These are phyloP conservation scores for Quiscalus mexicanus DNA, from an alignment of 2,113 vertebrate species.

Conservation along the genomic window DNA sequence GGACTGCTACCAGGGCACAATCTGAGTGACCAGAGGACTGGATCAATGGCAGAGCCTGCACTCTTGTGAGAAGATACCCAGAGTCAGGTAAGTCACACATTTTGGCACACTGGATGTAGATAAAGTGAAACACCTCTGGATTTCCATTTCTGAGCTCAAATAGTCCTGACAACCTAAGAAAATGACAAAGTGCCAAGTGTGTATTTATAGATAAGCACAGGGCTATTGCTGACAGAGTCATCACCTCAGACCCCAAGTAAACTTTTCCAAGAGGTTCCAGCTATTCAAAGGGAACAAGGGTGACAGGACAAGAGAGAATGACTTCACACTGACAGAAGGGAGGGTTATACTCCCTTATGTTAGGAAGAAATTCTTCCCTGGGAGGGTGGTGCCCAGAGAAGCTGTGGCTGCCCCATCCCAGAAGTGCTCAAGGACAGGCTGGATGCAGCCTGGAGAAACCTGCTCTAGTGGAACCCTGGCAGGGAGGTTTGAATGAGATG, in stretches of 20 bases:
- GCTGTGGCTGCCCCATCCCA: neutral
- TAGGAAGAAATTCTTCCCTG: neutral
- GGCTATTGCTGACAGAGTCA: neutral
- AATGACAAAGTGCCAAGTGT: neutral
- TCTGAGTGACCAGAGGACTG: too few relatives aligned
- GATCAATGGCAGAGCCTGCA: neutral
- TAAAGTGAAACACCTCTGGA: neutral
- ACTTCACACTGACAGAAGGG: neutral
- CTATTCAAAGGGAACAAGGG: too few relatives aligned
- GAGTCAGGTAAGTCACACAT: neutral
- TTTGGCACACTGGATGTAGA: rapidly evolving
- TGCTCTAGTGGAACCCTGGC: rapidly evolving
- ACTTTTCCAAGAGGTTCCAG: neutral
- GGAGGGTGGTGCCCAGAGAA: neutral
- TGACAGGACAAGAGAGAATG: too few relatives aligned
- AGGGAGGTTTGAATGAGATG: neutral
- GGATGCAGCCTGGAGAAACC: neutral
- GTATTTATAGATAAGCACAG: neutral
- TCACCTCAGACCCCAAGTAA: neutral
- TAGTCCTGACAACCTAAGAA: neutral
- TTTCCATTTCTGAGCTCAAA: neutral
- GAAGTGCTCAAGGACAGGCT: neutral
- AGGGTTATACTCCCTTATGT: neutral
- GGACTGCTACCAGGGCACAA: rapidly evolving
- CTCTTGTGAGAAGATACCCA: neutral